Evolutionary conservation across 1,140 invertebrate genomes (phyloP).

Genomic region (Nasonia longicornis): DNA sequence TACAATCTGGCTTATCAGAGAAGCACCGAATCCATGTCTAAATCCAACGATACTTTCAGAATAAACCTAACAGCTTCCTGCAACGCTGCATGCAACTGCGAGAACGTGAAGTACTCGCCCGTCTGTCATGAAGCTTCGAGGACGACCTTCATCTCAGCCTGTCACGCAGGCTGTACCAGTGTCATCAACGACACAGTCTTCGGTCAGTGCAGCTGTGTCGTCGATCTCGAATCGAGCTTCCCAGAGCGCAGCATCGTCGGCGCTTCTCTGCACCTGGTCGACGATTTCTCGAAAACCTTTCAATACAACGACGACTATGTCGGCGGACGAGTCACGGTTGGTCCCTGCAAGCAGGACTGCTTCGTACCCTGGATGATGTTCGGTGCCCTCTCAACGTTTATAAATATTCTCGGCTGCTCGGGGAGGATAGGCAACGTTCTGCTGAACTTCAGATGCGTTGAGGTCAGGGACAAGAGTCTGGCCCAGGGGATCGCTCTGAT

Average conservation of each 20-base stretch:
- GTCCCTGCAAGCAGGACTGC: slow-evolving; percentile 72
- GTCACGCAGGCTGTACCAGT: slow-evolving; percentile 73
- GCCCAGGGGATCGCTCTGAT: slow-evolving; percentile 75
- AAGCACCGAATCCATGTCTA: too few relatives aligned
- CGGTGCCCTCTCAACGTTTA: slow-evolving; percentile 67
- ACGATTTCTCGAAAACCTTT: not conserved
- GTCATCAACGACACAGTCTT: slow-evolving; percentile 60
- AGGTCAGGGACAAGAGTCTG: slow-evolving; percentile 74
- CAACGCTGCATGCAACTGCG: slow-evolving; percentile 71
- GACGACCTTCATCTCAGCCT: slow-evolving; percentile 74
- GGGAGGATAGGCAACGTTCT: slow-evolving; percentile 75
- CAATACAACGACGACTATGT: not conserved
- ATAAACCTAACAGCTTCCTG: slow-evolving; percentile 69
- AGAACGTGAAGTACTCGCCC: slow-evolving; percentile 70
- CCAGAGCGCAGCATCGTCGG: not conserved
- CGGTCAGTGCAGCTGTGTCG: slow-evolving; percentile 61
- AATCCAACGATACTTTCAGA: slow-evolving; percentile 55
- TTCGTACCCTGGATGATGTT: slow-evolving; percentile 65
- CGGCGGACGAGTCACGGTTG: slow-evolving; percentile 61
- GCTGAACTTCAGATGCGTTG: slow-evolving; percentile 74
- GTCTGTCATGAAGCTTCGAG: slow-evolving; percentile 71
- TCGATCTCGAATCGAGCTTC: not conserved
- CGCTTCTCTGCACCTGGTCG: not conserved
- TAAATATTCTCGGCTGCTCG: slow-evolving; percentile 72
- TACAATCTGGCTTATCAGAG: too few relatives aligned